Percentiles rank a stretch among this genome's conserved stretches.
Conservation (phyloP, 2,888 invertebrate species). For the Nipponacmea schrenckii region DNA sequence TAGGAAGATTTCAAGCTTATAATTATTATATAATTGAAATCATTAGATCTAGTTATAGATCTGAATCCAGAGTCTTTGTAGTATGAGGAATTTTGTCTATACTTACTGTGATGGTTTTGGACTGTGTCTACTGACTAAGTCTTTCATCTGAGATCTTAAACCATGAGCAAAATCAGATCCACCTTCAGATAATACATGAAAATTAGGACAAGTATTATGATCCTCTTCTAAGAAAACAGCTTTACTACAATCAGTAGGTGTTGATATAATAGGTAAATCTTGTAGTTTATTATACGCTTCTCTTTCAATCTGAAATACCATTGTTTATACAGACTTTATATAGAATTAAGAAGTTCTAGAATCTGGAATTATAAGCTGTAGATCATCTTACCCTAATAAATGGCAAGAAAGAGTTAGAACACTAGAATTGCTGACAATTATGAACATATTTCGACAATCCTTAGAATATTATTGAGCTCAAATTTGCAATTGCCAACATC, state of each 20-base stretch:
- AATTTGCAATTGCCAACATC: no score
- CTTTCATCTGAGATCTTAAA: slow-evolving; percentile 84
- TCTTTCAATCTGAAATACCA: slow-evolving; percentile 25
- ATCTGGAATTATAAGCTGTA: background rate
- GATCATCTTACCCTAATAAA: no score
- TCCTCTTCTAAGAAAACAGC: slow-evolving; percentile 38
- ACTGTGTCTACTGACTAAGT: slow-evolving; percentile 85
- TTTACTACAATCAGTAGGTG: background rate
- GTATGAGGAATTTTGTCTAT: background rate
- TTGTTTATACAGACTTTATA: background rate
- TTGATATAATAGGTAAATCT: slow-evolving; percentile 6
- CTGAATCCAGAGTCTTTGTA: no score
- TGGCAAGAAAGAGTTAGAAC: no score
- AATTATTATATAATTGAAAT: no score
- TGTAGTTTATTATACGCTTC: slow-evolving; percentile 29
- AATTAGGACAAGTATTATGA: slow-evolving; percentile 84
- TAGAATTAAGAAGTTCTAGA: background rate
- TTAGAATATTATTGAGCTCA: no score
- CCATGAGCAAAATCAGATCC: slow-evolving; percentile 73
- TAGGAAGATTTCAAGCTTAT: no score
- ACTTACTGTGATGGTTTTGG: slow-evolving; percentile 70
- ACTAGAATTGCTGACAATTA: no score
- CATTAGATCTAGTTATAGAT: no score
- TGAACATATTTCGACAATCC: no score
- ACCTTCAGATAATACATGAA: slow-evolving; percentile 76